Percentiles rank a stretch among this genome's conserved stretches.
phyloP scores from a whole-genome alignment of 2,888 invertebrate genomes.

The Strigamia crassipes region DNA sequence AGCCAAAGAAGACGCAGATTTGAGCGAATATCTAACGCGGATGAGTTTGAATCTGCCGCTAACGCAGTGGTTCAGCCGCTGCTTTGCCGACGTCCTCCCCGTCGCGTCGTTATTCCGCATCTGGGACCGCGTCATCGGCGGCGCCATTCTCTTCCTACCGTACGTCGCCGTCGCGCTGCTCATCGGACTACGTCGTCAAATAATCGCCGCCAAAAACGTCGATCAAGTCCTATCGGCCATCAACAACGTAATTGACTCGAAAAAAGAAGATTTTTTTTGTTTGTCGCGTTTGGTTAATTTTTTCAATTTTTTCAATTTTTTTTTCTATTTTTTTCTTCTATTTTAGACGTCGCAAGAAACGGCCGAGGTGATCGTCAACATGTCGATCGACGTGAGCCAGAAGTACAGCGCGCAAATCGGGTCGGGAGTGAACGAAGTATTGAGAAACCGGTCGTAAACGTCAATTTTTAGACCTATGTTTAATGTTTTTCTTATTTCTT shows the following conservation, averaged over 20 bases:
- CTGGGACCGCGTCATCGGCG: constrained; percentile 87
- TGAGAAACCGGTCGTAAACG: not conserved
- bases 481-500: not conserved
- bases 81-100: constrained; percentile 80
- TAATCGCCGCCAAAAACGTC: not conserved
- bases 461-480: not conserved
- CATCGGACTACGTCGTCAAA: not conserved
- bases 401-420: not conserved
- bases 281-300: constrained; percentile 51
- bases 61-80: constrained; percentile 78
- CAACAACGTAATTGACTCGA: not conserved
- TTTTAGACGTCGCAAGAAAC: constrained; percentile 80
- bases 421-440: too few species aligned
- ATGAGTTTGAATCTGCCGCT: constrained; percentile 67
- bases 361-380: constrained; percentile 80
- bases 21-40: constrained; percentile 68
- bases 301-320: too few species aligned
- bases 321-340: too few species aligned
- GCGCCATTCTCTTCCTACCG: constrained; percentile 78
- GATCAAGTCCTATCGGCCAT: not conserved
- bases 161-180: constrained; percentile 71
- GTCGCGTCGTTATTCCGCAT: constrained; percentile 78
- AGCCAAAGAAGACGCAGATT: constrained; percentile 75
- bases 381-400: constrained; percentile 85
- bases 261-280: not conserved